Percentiles rank a stretch among this genome's conserved stretches.
Evolutionary conservation across 2,797 vertebrate genomes (phyloP).

Genomic region (Hapalemur alaotrensis): DNA sequence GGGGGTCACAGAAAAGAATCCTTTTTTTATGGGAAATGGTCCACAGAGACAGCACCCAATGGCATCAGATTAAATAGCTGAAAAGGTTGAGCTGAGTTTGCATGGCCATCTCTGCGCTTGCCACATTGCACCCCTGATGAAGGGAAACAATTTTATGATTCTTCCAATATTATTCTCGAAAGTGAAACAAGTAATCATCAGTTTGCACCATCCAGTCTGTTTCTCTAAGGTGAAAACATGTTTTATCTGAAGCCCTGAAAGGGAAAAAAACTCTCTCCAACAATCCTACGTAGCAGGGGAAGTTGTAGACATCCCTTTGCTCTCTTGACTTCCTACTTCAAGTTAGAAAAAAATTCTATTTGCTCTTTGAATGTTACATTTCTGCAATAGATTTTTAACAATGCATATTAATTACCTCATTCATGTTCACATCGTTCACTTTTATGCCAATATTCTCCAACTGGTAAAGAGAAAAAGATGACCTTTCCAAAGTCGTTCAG

Average conservation of each 20-base stretch:
- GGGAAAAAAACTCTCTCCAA: background rate
- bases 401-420: background rate
- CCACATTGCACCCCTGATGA: slow-evolving; percentile 37
- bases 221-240: slow-evolving; percentile 2
- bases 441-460: background rate
- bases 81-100: slow-evolving; percentile 47
- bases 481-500: background rate
- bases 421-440: background rate
- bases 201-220: background rate
- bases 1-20: slow-evolving; percentile 68
- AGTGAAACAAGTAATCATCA: slow-evolving; percentile 36
- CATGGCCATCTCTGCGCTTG: background rate
- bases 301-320: background rate
- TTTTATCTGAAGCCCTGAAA: background rate
- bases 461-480: background rate
- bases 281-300: rapidly evolving
- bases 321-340: background rate
- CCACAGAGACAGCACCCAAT: slow-evolving; percentile 31
- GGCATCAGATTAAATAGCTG: slow-evolving; percentile 47
- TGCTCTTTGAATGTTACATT: background rate
- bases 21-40: slow-evolving; percentile 56
- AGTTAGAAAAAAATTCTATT: background rate
- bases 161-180: slow-evolving; percentile 20
- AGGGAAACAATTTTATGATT: slow-evolving; percentile 51
- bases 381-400: background rate